Percentiles rank a stretch among this genome's conserved stretches.
phyloP scores from a whole-genome alignment of 2,797 vertebrate species.

The Sebastes jordani region DNA sequence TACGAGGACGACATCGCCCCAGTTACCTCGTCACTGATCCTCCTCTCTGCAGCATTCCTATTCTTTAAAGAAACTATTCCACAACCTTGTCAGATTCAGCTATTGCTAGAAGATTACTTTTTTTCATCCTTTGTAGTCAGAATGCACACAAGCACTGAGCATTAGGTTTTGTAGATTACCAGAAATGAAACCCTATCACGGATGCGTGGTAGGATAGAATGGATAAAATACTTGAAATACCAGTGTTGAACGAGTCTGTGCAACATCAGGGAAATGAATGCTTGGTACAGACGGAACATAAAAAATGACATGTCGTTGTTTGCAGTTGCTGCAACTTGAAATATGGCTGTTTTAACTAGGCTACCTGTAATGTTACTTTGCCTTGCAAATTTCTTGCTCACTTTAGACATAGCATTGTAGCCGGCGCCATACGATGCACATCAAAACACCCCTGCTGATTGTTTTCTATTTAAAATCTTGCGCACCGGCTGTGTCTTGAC shows the following conservation, averaged over 20 bases:
- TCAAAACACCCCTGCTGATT: not conserved
- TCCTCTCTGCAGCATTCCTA: not conserved
- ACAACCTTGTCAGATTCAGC: not conserved
- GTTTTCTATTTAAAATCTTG: not conserved
- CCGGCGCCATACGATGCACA: not conserved
- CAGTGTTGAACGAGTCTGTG: not conserved
- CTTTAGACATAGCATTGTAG: not conserved
- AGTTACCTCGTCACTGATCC: not conserved
- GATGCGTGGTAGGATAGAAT: not conserved
- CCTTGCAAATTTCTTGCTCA: not conserved
- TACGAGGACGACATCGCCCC: not conserved
- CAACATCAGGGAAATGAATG: not conserved
- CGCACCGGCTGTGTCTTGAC: not conserved
- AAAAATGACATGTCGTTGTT: not conserved
- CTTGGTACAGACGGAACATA: not conserved
- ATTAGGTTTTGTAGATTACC: not conserved
- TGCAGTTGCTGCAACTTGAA: not conserved
- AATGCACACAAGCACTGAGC: not conserved
- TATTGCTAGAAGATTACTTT: not conserved
- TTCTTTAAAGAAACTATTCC: fast-evolving
- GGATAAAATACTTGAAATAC: not conserved
- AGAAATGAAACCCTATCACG: not conserved
- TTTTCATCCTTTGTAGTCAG: not conserved
- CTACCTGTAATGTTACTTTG: not conserved
- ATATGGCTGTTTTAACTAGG: not conserved